Base-by-base conservation (phyloP, 2,888 invertebrate species). In the Nebria brevicollis region DNA sequence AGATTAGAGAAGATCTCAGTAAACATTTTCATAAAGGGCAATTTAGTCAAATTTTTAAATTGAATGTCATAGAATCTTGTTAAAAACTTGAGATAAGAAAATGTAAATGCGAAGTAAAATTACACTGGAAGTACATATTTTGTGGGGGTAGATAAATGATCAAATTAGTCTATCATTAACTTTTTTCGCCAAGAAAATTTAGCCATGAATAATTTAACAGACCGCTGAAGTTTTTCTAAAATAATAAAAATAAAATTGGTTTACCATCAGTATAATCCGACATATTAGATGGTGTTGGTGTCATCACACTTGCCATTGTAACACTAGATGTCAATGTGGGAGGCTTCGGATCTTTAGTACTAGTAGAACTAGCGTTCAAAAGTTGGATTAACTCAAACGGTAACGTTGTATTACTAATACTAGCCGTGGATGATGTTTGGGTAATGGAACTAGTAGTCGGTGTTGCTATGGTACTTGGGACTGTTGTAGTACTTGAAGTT, bases 221-320 rank as follows among this genome's bases (percentile, higher is more conserved):
- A 5, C 34, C 5, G 5, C 5, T 34, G 34, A 34, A 34, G 34
- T 34, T 34, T 34, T 4, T 34, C 1, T 34, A 34, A 34, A 34
- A 54, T 54, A 54, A 54, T 13, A 54, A 54, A 54, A 54, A 54
- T 54, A 0, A 54, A 54, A 34, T 34, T 5, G 77, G 84, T 86
- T 86, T 85, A 89, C 89, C 89, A 83, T 88, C 86, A 25, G 88
- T 89, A 84, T 87, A 89, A 84, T 89, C 89, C 72, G 86, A 87
- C 89, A 89, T 89, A 84, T 89, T 89, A 26, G 88, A 86, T 20
- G 86, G 85, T 66, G 2, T 70, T 43, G 76, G 54, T 7, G 64
- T 75, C 10, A 13, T 11, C 7, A 54, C n/a, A 42, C 15, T 54
- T 64, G 41, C 64, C 15, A 70, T 25, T 41, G 81, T 54, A 10